Base-by-base conservation (phyloP, 2,888 invertebrate species). In the Formica aserva region DNA sequence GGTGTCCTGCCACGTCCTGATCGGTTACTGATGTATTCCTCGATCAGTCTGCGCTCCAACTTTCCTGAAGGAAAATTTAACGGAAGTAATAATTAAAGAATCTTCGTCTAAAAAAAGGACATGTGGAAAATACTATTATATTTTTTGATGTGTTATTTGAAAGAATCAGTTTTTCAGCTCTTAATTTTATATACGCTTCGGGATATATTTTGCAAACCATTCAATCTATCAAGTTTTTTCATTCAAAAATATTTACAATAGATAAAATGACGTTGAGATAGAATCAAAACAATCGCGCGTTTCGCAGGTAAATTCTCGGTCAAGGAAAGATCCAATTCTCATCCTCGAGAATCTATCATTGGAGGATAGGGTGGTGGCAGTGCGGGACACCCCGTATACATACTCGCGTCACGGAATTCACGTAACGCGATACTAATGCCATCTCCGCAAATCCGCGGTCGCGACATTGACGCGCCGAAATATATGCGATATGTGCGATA, bases 391-490 rank as follows among this genome's bases (percentile, higher is more conserved):
- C 86, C 78, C 78, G 86, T 86, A 78, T 84, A 71, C 72, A 71
- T 63, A 38, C 83, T 67, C 65, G 69, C 83, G 81, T 82, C 52
- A 88, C 85, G 88, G 85, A 86, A 86, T 88, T 62, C 81, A 77
- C 75, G 89, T 89, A 88, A 89, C 85, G 74, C 78, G 89, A 89
- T 88, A 86, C 78, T 67, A 82, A 90, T 88, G 86, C 82, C 84
- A 71, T 74, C 63, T 82, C 90, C 88, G 86, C 90, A 86, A 86
- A 65, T 62, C 57, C 84, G 88, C 76, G 88, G 90, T 89, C 82
- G 76, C 78, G 88, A 62, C 60, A 86, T 89, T 77, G 86, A 86
- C 86, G 88, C 88, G 90, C 82, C 81, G 81, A 87, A 83, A 88
- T 75, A 72, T 84, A 84, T 66, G 77, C 63, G 71, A 72, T 18